Evolutionary conservation across 2,888 invertebrate genomes (phyloP).

Genomic region (Argyresthia albistria): DNA sequence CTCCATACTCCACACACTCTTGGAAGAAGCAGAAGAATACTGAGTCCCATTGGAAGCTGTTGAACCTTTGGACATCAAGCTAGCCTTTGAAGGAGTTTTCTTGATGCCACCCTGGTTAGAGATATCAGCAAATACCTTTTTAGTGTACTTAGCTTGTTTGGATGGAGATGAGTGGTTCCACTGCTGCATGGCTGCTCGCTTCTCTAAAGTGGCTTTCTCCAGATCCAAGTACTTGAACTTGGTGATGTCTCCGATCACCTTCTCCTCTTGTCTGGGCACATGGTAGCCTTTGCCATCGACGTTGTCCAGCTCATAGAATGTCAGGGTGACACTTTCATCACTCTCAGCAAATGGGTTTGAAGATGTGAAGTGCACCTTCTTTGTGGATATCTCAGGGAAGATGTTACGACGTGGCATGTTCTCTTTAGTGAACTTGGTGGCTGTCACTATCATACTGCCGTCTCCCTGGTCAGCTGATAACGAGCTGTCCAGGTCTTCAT

Average conservation of each 20-base stretch:
- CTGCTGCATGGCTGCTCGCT: slow-evolving; percentile 34
- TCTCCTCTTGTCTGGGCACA: slow-evolving; percentile 23
- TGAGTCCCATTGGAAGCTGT: slow-evolving; percentile 26
- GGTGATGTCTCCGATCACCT: slow-evolving; percentile 35
- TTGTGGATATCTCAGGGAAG: slow-evolving; percentile 45
- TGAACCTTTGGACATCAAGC: slow-evolving; percentile 45
- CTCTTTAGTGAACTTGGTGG: slow-evolving; percentile 56
- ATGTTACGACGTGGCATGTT: slow-evolving; percentile 58
- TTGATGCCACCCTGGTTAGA: slow-evolving; percentile 29
- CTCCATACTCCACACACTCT: slow-evolving; percentile 43
- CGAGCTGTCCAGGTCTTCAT: slow-evolving; percentile 73
- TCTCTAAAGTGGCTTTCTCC: slow-evolving; percentile 45
- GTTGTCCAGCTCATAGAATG: slow-evolving; percentile 59
- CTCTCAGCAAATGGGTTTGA: slow-evolving; percentile 60
- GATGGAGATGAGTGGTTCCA: slow-evolving; percentile 55
- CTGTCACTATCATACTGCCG: slow-evolving; percentile 65
- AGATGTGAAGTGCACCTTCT: slow-evolving; percentile 61
- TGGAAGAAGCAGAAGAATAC: slow-evolving; percentile 34
- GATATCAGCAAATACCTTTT: slow-evolving; percentile 40
- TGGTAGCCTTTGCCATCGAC: slow-evolving; percentile 33
- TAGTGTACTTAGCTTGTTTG: slow-evolving; percentile 44
- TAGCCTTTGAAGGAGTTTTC: slow-evolving; percentile 56
- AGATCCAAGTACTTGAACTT: slow-evolving; percentile 61
- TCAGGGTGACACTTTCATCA: slow-evolving; percentile 62
- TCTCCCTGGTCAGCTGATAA: slow-evolving; percentile 73